Evolutionary conservation across 2,888 invertebrate genomes (phyloP).

Genomic region (Cataglyphis livida): DNA sequence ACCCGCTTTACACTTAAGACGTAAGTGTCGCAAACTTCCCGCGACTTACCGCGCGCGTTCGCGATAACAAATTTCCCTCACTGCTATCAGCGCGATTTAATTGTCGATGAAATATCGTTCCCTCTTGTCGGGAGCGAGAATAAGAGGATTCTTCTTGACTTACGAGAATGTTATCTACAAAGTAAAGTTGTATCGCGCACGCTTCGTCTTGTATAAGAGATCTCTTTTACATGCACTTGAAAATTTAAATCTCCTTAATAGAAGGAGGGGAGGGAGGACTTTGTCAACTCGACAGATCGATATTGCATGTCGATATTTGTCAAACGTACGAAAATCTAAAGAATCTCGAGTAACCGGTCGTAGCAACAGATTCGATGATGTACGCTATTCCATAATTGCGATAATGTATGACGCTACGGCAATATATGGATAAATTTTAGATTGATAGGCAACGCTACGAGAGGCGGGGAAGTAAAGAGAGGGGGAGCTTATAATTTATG

Average conservation of each 20-base stretch:
- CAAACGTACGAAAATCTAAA: not conserved
- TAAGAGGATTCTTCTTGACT: slow-evolving; percentile 18
- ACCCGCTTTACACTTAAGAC: slow-evolving; percentile 50
- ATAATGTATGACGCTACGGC: slow-evolving; percentile 12
- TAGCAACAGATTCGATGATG: not conserved
- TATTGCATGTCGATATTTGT: not conserved
- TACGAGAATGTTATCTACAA: slow-evolving; percentile 18
- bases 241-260: not conserved
- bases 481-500: slow-evolving; percentile 28
- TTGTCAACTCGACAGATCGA: not conserved
- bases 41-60: slow-evolving; percentile 25
- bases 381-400: slow-evolving; percentile 29
- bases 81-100: slow-evolving; percentile 47
- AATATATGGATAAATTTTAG: slow-evolving; percentile 29
- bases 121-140: slow-evolving; percentile 12
- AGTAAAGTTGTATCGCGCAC: not conserved
- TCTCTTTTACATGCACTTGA: not conserved
- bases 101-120: slow-evolving; percentile 48
- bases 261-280: not conserved
- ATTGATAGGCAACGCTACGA: slow-evolving; percentile 4
- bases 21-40: slow-evolving; percentile 50
- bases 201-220: not conserved
- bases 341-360: not conserved
- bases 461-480: not conserved
- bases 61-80: slow-evolving; percentile 51